A percentile compares a stretch with the other conserved stretches of the same genome.
Evolutionary conservation across 2,797 vertebrate genomes (phyloP).

Genomic region (Notolabrus celidotus): DNA sequence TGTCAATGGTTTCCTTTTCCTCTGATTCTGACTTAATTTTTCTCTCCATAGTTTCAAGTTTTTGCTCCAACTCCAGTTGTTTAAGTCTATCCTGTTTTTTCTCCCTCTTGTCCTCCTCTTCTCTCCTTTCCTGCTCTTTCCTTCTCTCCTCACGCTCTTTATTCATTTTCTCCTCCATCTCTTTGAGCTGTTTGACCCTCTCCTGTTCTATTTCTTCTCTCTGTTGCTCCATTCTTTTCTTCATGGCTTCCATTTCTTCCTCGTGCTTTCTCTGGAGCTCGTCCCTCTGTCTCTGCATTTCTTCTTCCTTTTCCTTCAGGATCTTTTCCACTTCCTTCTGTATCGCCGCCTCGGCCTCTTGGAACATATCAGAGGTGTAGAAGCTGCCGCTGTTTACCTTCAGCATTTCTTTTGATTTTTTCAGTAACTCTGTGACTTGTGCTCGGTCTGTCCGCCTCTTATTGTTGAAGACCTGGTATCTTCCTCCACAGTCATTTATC

Average conservation of each 20-base stretch:
- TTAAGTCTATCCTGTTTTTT: background rate
- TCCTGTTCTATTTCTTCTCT: background rate
- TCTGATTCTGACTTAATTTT: background rate
- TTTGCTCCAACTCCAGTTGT: background rate
- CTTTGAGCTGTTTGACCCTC: background rate
- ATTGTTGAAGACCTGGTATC: slow-evolving; percentile 39
- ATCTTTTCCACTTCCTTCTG: slow-evolving; percentile 1
- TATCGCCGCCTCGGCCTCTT: slow-evolving; percentile 31
- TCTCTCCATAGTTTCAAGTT: background rate
- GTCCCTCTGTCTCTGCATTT: slow-evolving; percentile 8
- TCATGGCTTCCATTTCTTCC: background rate
- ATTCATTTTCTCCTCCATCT: background rate
- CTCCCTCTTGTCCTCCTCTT: background rate
- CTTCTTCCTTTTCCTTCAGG: slow-evolving; percentile 20
- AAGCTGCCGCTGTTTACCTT: slow-evolving; percentile 18
- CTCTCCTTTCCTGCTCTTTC: slow-evolving; percentile 14
- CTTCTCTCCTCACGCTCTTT: background rate
- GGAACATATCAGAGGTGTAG: slow-evolving; percentile 41
- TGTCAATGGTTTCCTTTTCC: background rate
- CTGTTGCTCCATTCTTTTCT: background rate
- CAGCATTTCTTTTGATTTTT: slow-evolving; percentile 21
- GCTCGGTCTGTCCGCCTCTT: accelerated
- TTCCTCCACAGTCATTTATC: slow-evolving; percentile 23
- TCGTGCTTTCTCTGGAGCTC: background rate
- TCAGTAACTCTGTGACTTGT: slow-evolving; percentile 28